Conservation (phyloP, 2,113 vertebrate genomes). For the Ibidorhyncha struthersii region DNA sequence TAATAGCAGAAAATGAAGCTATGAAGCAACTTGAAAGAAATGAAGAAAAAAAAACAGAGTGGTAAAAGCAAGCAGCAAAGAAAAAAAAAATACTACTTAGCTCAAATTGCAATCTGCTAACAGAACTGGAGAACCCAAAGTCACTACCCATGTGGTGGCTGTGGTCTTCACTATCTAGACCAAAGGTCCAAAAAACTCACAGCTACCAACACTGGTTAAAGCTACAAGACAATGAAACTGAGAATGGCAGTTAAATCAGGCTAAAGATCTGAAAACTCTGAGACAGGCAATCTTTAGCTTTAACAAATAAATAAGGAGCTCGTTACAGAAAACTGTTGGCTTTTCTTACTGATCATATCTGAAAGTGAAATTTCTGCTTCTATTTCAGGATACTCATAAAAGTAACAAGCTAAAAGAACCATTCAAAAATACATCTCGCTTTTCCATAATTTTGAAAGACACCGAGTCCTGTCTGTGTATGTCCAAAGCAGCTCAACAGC, state of each 20-base stretch:
- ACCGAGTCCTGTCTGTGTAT: fast-evolving
- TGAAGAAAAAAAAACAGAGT: not conserved
- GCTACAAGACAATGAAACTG: not conserved
- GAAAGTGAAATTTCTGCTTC: not conserved
- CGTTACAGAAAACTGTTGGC: not conserved
- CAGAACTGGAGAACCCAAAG: not conserved
- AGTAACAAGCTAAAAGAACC: not conserved
- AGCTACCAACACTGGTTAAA: not conserved
- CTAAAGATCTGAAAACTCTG: not conserved
- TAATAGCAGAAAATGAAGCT: not conserved
- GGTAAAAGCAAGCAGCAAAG: not conserved
- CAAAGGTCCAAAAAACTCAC: not conserved
- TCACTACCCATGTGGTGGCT: not conserved
- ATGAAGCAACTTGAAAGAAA: not conserved
- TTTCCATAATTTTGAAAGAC: not conserved
- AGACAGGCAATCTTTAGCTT: not conserved
- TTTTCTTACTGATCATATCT: not conserved
- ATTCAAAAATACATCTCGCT: not conserved
- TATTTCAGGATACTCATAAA: not conserved
- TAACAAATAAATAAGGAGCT: not conserved
- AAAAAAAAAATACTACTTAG: fast-evolving
- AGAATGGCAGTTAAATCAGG: not conserved
- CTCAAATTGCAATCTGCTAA: not conserved
- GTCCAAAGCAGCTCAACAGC: not conserved
- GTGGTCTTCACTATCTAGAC: not conserved